Base-by-base conservation (phyloP, 2,888 invertebrate species). In the Orchestes rusci region DNA sequence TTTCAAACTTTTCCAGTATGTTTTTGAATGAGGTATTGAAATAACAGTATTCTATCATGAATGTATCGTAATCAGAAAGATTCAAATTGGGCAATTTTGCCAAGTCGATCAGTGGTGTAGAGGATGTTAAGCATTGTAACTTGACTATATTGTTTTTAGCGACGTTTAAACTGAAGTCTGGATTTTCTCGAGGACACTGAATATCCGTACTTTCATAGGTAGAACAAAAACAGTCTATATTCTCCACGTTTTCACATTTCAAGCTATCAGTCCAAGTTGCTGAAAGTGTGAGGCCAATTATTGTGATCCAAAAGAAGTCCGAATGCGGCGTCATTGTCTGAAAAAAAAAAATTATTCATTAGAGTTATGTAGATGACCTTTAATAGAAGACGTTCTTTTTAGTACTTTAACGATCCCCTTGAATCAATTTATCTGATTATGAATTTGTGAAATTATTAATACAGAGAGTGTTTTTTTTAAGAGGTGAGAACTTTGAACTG, bases 31-130 rank as follows among this genome's bases (percentile, higher is more conserved):
- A 67, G 2, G 60, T 55, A 2, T 57, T 52, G n/a, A 76, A 52
- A 1, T 76, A 75, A 53, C 78, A 77, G 56, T 70, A 71, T 55
- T 70, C 71, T 55, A 77, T 71, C 51, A 65, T 69, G 56, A 76
- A 71, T 19, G 69, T 69, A 51, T 72, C 68, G 48, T 73, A 65
- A 52, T 60, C 59, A 45, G 71, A 70, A 55, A 71, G 66, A 62
- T 70, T 69, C 13, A 65, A 45, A 60, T 70, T 70, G 52, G 75
- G 73, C 53, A 76, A 57, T 52, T 71, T 66, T 44, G 61, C 65
- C 51, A 73, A 69, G 55, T 73, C 69, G 42, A 49, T 16, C 2
- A 23, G 16, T 8, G 47, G 27, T 2, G 15, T 16, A 2, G 30
- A 12, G 2, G 13, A 16, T 15, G 20, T 27, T 8, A 20, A 3